Evolutionary conservation across 2,113 vertebrate genomes (phyloP).

Genomic region (Mus musculus): GRCm39 chr8:119020001-119020500

Average conservation of each 20-base stretch:
- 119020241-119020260: background rate
- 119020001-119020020: background rate
- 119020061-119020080: background rate
- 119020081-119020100: background rate
- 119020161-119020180: background rate
- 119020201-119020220: background rate
- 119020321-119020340: background rate
- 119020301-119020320: background rate
- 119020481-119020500: background rate
- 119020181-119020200: background rate
- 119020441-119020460: background rate
- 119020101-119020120: background rate
- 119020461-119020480: too few species aligned
- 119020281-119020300: background rate
- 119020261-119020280: background rate
- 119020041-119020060: background rate
- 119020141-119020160: background rate
- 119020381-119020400: background rate
- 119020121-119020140: background rate
- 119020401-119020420: background rate
- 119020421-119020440: background rate
- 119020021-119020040: background rate
- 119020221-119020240: background rate
- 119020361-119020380: background rate
- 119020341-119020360: background rate